Evolutionary conservation across 2,113 vertebrate species (phyloP).

Genomic region (Porphyrio hochstetteri): DNA sequence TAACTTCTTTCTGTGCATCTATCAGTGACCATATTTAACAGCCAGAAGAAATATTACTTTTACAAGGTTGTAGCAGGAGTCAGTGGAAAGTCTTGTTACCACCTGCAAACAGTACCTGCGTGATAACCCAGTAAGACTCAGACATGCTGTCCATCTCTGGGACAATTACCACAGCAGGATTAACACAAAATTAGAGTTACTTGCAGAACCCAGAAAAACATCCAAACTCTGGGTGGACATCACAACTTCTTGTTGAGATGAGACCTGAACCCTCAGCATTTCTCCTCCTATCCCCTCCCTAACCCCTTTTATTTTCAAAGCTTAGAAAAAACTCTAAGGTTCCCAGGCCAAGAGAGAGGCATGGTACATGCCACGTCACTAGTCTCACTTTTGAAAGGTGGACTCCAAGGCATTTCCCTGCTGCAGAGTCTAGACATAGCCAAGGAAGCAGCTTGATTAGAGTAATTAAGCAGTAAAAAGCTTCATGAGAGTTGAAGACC

Average conservation of each 20-base stretch:
- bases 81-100: background rate
- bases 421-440: background rate
- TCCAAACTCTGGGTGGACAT: background rate
- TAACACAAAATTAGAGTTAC: background rate
- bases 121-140: background rate
- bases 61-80: background rate
- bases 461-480: background rate
- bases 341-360: background rate
- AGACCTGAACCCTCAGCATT: background rate
- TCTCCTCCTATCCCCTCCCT: background rate
- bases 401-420: background rate
- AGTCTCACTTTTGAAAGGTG: background rate
- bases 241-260: background rate
- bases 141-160: background rate
- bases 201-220: background rate
- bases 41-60: background rate
- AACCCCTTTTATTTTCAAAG: accelerated
- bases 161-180: background rate
- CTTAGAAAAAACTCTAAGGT: background rate
- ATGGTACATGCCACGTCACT: background rate
- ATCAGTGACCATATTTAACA: background rate
- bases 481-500: background rate
- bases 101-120: background rate
- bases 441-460: background rate
- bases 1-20: background rate